A percentile compares a stretch with the other conserved stretches of the same genome.
Conservation (phyloP, 1,140 invertebrate genomes). For the Chrysoperla carnea region DNA sequence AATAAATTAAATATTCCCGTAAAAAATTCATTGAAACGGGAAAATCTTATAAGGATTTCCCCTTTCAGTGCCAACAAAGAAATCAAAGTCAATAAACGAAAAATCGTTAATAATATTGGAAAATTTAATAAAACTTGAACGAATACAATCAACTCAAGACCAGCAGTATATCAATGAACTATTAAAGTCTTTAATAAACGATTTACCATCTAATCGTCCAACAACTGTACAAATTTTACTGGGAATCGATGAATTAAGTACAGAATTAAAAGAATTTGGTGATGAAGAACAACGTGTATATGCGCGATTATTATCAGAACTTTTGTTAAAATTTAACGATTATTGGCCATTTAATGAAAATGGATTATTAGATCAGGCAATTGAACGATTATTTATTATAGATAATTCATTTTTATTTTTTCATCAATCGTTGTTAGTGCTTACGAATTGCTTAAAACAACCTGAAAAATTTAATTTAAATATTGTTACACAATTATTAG, state of each 20-base stretch:
- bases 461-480: slow-evolving; percentile 16
- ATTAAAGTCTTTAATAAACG: no score
- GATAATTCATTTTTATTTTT: slow-evolving; percentile 31
- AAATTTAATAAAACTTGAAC: slow-evolving; percentile 18
- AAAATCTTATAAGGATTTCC: slow-evolving; percentile 20
- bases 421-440: slow-evolving; percentile 25
- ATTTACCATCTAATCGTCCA: no score
- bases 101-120: slow-evolving; percentile 12
- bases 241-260: slow-evolving; percentile 19
- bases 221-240: slow-evolving; percentile 37
- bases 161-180: no score
- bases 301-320: slow-evolving; percentile 26
- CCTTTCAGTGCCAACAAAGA: background rate
- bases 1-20: background rate
- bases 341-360: slow-evolving; percentile 27
- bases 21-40: slow-evolving; percentile 5
- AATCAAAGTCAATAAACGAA: background rate
- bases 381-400: slow-evolving; percentile 26
- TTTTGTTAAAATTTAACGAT: slow-evolving; percentile 27
- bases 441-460: slow-evolving; percentile 27
- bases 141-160: slow-evolving; percentile 4
- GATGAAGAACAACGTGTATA: slow-evolving; percentile 6
- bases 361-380: slow-evolving; percentile 17
- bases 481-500: slow-evolving; percentile 23
- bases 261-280: slow-evolving; percentile 22